phyloP scores from a whole-genome alignment of 2,113 vertebrate species.

The Martes martes region DNA sequence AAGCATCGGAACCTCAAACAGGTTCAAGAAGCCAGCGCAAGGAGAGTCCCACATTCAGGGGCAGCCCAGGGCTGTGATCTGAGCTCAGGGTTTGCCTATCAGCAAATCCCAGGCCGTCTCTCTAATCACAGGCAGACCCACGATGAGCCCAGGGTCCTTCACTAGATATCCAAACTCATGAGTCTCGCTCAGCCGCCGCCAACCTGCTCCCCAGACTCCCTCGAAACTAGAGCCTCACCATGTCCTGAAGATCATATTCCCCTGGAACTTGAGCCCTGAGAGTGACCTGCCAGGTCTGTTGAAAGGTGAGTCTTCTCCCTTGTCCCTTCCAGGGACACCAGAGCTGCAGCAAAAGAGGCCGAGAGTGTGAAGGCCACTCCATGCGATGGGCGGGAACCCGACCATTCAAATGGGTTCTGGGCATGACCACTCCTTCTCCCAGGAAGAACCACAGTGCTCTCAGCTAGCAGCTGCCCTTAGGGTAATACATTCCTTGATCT shows the following conservation, averaged over 20 bases:
- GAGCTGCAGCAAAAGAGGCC: background rate
- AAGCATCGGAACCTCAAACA: background rate
- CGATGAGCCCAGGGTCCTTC: background rate
- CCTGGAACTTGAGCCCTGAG: background rate
- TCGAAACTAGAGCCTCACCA: background rate
- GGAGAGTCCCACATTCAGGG: background rate
- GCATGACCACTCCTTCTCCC: background rate
- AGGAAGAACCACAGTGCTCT: background rate
- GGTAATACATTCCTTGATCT: background rate
- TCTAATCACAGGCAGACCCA: background rate
- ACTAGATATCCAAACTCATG: rapidly evolving
- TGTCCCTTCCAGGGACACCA: background rate
- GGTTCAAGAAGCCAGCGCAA: background rate
- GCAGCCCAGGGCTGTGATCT: too few relatives aligned
- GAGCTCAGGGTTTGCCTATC: background rate
- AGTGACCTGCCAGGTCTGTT: background rate
- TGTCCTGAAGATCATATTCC: background rate
- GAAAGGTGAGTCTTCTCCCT: constrained; percentile 12
- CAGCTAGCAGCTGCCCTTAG: background rate
- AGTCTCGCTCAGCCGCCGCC: background rate
- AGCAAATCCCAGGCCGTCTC: background rate
- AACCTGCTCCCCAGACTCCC: background rate
- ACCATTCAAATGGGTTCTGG: background rate
- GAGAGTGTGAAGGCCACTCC: background rate
- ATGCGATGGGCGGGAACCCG: rapidly evolving